Conservation (phyloP, 2,888 invertebrate species). For the Caenorhabditis sulstoni region DNA sequence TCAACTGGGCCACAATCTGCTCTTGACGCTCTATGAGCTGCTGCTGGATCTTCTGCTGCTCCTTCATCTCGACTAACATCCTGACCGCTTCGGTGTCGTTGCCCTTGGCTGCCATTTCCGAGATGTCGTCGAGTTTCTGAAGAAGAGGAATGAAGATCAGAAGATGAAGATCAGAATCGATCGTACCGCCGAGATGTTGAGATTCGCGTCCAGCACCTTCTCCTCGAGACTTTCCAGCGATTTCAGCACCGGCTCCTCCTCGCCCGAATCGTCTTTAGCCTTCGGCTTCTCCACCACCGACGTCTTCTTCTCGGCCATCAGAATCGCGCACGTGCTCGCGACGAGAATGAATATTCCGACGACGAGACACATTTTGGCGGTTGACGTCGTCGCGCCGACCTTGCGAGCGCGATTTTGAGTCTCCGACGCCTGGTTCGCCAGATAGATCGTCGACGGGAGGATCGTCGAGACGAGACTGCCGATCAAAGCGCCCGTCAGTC, state of each 20-base stretch:
- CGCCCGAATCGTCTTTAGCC: conserved; percentile 59
- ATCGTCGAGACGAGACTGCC: conserved; percentile 94
- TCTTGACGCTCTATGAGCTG: conserved; percentile 71
- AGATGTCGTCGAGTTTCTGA: conserved; percentile 69
- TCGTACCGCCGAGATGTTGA: conserved; percentile 70
- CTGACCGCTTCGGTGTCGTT: conserved; percentile 69
- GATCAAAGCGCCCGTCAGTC: conserved; percentile 94
- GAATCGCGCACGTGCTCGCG: conserved; percentile 91
- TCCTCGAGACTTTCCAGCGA: conserved; percentile 70
- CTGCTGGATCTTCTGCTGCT: conserved; percentile 69
- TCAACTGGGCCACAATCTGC: conserved; percentile 69
- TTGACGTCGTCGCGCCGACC: conserved; percentile 32
- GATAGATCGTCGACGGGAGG: conserved; percentile 92
- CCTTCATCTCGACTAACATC: conserved; percentile 70
- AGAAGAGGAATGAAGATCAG: background rate
- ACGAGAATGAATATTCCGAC: conserved; percentile 91
- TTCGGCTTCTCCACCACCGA: conserved; percentile 66
- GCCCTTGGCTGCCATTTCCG: conserved; percentile 67
- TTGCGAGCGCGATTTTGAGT: conserved; percentile 37
- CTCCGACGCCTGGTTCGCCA: conserved; percentile 81
- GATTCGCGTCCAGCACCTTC: conserved; percentile 69
- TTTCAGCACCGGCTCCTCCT: conserved; percentile 64
- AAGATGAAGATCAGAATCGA: background rate
- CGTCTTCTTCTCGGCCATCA: conserved; percentile 80
- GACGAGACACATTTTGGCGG: conserved; percentile 84